Base-by-base conservation (phyloP, 2,888 invertebrate genomes). In the Anodontia alba region DNA sequence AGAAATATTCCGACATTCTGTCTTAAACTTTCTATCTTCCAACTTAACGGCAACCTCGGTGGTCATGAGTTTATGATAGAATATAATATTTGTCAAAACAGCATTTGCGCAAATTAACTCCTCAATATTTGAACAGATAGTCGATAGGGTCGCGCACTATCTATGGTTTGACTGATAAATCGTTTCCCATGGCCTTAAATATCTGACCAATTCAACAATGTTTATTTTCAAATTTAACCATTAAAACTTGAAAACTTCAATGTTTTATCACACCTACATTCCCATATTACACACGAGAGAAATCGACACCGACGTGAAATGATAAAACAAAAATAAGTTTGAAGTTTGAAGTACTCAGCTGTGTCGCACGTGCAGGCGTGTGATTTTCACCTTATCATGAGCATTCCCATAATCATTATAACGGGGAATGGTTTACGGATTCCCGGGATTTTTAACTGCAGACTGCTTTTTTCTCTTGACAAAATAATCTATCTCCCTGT, bases 41-140 rank as follows among this genome's bases (percentile, higher is more conserved):
- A 62, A 12, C 33, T 62, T 62, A 1, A 62, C 33, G 1, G 31
- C 33, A 20, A 62, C 62, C n/a, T 62, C 62, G 62, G 62, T 62
- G 62, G 62, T 17, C 62, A 62, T 62, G 23, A 62, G 23, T 62
- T 62, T 62, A 62, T 62, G 26, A 62, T 62, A 12, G 62, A 20
- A 31, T 29, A 33, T 29, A 33, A 62, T 62, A 33, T 62, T 62
- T 33, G 33, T 62, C 33, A 62, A 62, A 62, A 62, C 29, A 33
- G 62, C 23, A 62, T 62, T 62, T 62, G 20, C 31, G 33, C 62
- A 62, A 62, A 62, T 62, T 62, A 62, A 33, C 62, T 62, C 62
- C 62, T 62, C 62, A 33, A 33, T 62, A 62, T 62, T 62, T 62
- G 62, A 62, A 62, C 62, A 62, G 62, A 62, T 33, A 62, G 62